phyloP scores from a whole-genome alignment of 2,888 invertebrate species.

The Electrophaes corylata region DNA sequence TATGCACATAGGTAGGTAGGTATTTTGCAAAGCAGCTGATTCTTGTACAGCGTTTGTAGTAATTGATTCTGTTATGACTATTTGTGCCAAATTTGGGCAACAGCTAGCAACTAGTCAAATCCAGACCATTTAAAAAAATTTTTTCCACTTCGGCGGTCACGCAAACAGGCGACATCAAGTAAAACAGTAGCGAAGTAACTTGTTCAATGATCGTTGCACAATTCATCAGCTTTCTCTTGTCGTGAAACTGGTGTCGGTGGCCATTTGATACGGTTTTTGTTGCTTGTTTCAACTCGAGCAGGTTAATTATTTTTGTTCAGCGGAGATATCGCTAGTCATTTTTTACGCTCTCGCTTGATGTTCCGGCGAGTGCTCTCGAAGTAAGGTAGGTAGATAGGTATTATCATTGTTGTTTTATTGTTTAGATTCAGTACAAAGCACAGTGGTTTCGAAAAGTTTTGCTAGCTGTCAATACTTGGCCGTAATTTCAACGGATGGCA shows the following conservation, averaged over 20 bases:
- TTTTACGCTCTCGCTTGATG: constrained; percentile 22
- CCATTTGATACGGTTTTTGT: constrained; percentile 45
- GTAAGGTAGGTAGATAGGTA: too few species aligned
- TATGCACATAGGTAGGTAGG: too few species aligned
- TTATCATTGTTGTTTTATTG: constrained; percentile 50
- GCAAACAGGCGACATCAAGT: constrained; percentile 37
- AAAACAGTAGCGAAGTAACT: constrained; percentile 38
- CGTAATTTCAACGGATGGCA: constrained; percentile 60
- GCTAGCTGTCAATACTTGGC: constrained; percentile 57
- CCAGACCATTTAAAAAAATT: constrained; percentile 31
- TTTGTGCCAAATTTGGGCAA: constrained; percentile 24
- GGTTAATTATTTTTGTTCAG: constrained; percentile 36
- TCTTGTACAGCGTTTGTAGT: constrained; percentile 9
- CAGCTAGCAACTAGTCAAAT: constrained; percentile 29
- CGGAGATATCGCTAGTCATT: constrained; percentile 25
- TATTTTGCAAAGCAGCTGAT: constrained; percentile 11
- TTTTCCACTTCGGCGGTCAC: constrained; percentile 44
- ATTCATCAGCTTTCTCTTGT: constrained; percentile 50
- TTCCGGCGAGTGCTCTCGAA: constrained; percentile 10
- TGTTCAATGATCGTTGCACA: constrained; percentile 47
- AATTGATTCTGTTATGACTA: constrained; percentile 23
- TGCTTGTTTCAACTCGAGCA: constrained; percentile 31
- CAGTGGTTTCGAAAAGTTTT: constrained; percentile 58
- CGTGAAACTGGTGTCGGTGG: constrained; percentile 43
- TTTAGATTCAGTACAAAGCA: constrained; percentile 52